Base-by-base conservation (phyloP, 1,140 invertebrate genomes). In the Cydia splendana region DNA sequence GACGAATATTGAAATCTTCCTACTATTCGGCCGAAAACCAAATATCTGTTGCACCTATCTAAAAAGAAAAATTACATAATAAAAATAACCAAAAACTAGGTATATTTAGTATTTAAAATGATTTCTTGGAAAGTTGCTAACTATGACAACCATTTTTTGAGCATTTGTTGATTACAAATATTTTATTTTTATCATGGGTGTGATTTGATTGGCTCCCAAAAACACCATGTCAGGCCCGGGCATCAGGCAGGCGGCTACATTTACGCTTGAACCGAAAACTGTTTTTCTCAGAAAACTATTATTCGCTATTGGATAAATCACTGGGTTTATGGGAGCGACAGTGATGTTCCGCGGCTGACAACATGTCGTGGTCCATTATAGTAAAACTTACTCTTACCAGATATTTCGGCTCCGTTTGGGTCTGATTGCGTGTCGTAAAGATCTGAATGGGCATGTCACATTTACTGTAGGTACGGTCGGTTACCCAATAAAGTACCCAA, bases 201-300 rank as follows among this genome's bases (percentile, higher is more conserved):
- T 24, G 24, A 24, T 24, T 24, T 24, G 24, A 15, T 2, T 13
- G 48, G 12, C 15, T 57, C 4, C 15, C 57, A 24, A 24, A 62
- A 57, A 1, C 18, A 10, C 6, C 67, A 12, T 18, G 34, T 71
- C 13, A 42, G 34, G 15, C 67, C 7, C 30, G 15, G n/a, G 12
- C 67, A 71, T 38, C 6, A 71, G 15, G n/a, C 51, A 53, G 51
- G 51, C 51, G 51, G 65, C 7, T 38, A 69, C 67, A 71, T 71
- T 69, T 71, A 71, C 67, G 30, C 67, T 6, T 1, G n/a, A 7
- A 34, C 67, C 38, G 38, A 71, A 71, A 71, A 71, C 67, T 71
- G 67, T 71, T 71, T 71, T 71, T 42, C 67, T 18, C 30, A 71
- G 67, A 71, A 71, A 71, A 71, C 67, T 71, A 71, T 71, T 71